phyloP scores from a whole-genome alignment of 2,113 vertebrate genomes.

The Ammospiza nelsoni region DNA sequence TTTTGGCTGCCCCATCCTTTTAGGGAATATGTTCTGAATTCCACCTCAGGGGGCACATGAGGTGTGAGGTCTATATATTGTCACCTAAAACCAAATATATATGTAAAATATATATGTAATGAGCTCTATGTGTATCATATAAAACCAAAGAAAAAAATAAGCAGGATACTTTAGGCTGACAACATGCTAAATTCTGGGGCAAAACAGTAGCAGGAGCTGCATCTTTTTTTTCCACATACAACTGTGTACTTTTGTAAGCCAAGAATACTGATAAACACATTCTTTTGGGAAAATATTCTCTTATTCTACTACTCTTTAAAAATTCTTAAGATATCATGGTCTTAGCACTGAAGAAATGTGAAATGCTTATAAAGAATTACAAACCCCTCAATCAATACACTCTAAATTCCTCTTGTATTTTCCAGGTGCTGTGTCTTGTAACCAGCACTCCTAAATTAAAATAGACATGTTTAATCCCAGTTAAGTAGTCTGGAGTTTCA shows the following conservation, averaged over 20 bases:
- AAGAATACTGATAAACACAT: neutral
- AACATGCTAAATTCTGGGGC: neutral
- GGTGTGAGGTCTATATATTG: neutral
- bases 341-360: neutral
- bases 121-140: neutral
- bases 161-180: neutral
- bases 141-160: slow-evolving; percentile 1
- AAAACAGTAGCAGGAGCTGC: neutral
- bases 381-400: neutral
- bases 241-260: neutral
- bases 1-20: neutral
- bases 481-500: neutral
- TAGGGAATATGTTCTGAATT: neutral
- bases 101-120: neutral
- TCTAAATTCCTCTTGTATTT: neutral
- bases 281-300: neutral
- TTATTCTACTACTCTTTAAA: neutral
- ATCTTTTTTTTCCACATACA: neutral
- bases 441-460: neutral
- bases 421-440: neutral
- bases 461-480: neutral
- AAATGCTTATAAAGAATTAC: neutral
- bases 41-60: neutral
- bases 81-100: neutral
- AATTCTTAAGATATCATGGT: neutral